Conservation (phyloP, 2,888 invertebrate species). For the Eupithecia dodoneata region DNA sequence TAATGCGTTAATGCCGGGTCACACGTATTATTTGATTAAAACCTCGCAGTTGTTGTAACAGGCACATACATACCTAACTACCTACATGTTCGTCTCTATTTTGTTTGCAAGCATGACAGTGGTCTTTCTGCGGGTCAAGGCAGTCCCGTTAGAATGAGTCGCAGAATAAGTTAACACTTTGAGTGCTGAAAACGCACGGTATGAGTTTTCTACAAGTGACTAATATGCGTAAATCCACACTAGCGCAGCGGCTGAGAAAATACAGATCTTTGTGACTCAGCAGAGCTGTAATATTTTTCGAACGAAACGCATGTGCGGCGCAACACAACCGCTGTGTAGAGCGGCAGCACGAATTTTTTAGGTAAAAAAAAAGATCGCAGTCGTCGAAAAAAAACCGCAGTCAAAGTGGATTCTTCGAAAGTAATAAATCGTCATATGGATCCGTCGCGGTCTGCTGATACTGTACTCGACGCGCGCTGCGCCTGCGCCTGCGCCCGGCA, state of each 20-base stretch:
- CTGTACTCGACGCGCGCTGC: not conserved
- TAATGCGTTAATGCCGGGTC: slow-evolving; percentile 54
- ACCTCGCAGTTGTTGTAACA: slow-evolving; percentile 32
- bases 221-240: no score
- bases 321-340: no score
- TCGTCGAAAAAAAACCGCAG: no score
- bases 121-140: not conserved
- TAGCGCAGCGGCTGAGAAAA: no score
- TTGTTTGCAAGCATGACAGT: not conserved
- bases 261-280: no score
- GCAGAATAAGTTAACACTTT: not conserved
- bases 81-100: not conserved
- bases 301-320: no score
- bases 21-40: slow-evolving; percentile 43
- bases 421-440: not conserved
- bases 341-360: no score
- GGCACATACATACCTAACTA: not conserved
- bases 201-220: no score
- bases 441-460: not conserved
- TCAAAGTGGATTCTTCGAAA: not conserved
- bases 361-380: no score
- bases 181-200: no score
- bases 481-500: not conserved
- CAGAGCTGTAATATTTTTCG: no score
- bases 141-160: not conserved